A percentile compares a stretch with the other conserved stretches of the same genome.
These are phyloP conservation scores for Drosophila varians DNA, from an alignment of 1,140 invertebrate genomes.

Conservation along the genomic window DNA sequence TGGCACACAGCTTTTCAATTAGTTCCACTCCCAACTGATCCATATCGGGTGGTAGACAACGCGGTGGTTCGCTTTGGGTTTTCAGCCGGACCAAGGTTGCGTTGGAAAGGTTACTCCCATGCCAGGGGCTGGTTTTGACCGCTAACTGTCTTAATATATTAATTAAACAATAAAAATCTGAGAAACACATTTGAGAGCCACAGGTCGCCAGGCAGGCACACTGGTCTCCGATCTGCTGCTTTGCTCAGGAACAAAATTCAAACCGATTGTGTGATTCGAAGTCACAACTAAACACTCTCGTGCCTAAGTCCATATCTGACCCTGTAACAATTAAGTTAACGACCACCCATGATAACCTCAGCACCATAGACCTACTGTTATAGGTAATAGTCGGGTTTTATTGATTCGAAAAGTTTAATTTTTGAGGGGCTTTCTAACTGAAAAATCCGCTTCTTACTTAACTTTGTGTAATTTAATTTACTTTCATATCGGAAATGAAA, in stretches of 20 bases:
- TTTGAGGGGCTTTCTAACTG: not conserved
- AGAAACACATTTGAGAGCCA: conserved; percentile 19
- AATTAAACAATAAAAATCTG: conserved; percentile 66
- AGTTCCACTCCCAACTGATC: conserved; percentile 68
- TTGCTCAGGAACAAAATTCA: not conserved
- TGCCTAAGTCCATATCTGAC: conserved; percentile 29
- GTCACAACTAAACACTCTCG: conserved; percentile 32
- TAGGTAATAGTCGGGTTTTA: not conserved
- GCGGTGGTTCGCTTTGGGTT: not conserved
- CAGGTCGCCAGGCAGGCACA: conserved; percentile 16
- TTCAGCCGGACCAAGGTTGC: conserved; percentile 50
- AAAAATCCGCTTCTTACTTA: not conserved
- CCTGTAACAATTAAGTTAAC: conserved; percentile 41
- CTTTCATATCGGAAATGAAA: not conserved
- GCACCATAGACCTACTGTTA: not conserved
- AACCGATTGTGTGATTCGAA: conserved; percentile 12
- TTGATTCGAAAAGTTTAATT: not conserved
- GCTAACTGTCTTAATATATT: conserved; percentile 76
- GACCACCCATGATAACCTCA: conserved; percentile 2
- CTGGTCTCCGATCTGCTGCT: conserved; percentile 16
- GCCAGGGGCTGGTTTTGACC: conserved; percentile 55
- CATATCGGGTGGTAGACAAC: conserved; percentile 58
- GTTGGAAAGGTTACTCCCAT: conserved; percentile 58
- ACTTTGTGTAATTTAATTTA: too few relatives aligned
- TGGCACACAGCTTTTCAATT: conserved; percentile 67